Base-by-base conservation (phyloP, 2,888 invertebrate genomes). In the Cryptus armator region DNA sequence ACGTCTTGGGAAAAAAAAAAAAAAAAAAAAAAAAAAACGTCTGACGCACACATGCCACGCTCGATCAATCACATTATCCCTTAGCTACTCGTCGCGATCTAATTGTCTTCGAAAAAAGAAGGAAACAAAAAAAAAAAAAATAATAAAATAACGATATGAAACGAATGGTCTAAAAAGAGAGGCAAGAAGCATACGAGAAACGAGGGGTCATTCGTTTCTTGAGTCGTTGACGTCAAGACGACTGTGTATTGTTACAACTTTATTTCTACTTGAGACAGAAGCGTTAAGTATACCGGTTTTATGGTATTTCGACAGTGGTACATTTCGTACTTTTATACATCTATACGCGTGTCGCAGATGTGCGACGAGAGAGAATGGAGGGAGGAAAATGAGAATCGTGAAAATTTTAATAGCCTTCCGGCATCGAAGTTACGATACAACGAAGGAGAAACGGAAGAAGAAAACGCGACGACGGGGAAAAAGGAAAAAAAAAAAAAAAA, bases 361-460 rank as follows among this genome's bases (percentile, higher is more conserved):
- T 10, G 56, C 56, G 24, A 56, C 24, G 24, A 24, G 24, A 2
- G 24, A 24, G 24, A 24, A 1, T 0, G 19, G 19, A 19, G 19
- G 19, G 37, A 7, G 2, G 51, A 70, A 51, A 51, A 29, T 16
- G 29, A 14, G 29, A 43, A 59, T 74, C 68, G 46, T 68, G 44
- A 48, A 68, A 48, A 46, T 46, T 44, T 53, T 74, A 59, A 62
- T 59, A 29, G 43, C 46, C 29, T 37, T 46, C 10, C 56, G 19
- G 56, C 24, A 56, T 3, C 56, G 24, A 10, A 56, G 3, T 56
- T 56, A 56, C 56, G 56, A 56, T 19, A 24, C 10, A 24, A 3
- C 56, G 24, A 4, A 12, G 24, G 16, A 6, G 9, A 16, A 9
- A 19, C 19, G 2, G 12, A 56, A 19, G 56, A 56, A 56, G 24